phyloP scores from a whole-genome alignment of 2,797 vertebrate species.

The Perodicticus potto region DNA sequence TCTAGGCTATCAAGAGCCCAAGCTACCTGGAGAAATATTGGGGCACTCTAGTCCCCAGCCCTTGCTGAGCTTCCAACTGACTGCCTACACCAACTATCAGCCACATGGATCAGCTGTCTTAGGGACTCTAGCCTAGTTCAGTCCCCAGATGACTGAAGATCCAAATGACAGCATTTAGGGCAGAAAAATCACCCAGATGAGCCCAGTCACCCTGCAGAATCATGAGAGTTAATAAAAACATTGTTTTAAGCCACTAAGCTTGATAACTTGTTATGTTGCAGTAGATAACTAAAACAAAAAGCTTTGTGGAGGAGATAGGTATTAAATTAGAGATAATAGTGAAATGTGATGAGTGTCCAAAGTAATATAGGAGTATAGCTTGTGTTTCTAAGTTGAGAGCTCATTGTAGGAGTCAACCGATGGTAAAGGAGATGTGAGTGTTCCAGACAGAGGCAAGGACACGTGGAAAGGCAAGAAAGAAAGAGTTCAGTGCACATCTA shows the following conservation, averaged over 20 bases:
- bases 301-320: background rate
- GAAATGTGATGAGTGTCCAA: background rate
- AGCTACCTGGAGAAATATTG: background rate
- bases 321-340: background rate
- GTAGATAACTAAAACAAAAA: background rate
- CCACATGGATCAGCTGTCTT: background rate
- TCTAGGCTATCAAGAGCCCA: background rate
- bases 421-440: background rate
- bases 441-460: background rate
- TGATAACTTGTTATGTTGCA: background rate
- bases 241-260: background rate
- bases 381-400: background rate
- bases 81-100: background rate
- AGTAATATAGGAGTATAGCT: background rate
- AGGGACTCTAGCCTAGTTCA: background rate
- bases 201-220: background rate
- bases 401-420: background rate
- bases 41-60: background rate
- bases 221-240: background rate
- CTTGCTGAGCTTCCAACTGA: background rate
- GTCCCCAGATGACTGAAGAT: background rate
- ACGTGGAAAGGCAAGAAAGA: background rate
- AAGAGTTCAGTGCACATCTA: background rate
- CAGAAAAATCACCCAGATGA: background rate
- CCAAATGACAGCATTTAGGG: background rate